Base-by-base conservation (phyloP, 2,888 invertebrate species). In the Apodemia hepburni region DNA sequence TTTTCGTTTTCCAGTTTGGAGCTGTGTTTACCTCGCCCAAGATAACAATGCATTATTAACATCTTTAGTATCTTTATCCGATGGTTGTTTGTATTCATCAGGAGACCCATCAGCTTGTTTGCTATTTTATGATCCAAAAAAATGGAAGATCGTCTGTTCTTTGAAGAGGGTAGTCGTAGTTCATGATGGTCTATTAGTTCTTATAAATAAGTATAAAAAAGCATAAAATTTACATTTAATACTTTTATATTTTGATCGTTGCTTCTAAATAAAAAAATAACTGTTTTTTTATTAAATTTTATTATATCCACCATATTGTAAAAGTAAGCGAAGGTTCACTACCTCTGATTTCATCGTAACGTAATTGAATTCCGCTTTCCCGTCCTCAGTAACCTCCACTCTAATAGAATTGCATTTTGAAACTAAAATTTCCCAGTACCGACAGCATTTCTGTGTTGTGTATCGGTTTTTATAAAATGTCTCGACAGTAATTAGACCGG, bases 321-420 rank as follows among this genome's bases (percentile, higher is more conserved):
- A 0, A 42, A 15, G 42, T 17, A 7, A 12, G 29, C 8, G 8
- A 22, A 8, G 29, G 54, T 57, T 57, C 29, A 57, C 29, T 29
- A 57, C 29, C 27, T 29, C 29, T 57, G 57, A 57, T 57, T 57
- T 57, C n/a, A 57, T 57, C 27, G 57, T n/a, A 8, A 17, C 47
- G 15, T 29, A 57, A 57, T 57, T 29, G 57, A 57, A 57, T 57
- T 57, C 57, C 57, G 15, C 57, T 27, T 57, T n/a, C 57, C 57
- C 29, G 29, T 57, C 29, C 27, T n/a, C 57, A 7, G n/a, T 17
- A n/a, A 47, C 17, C 47, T 47, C 47, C 17, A 17, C 47, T 47
- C 47, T 47, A 47, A 47, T 47, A 47, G 47, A 47, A 47, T 47
- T 47, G 17, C 17, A 47, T 47, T 47, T 47, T 47, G 47, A 17